Base-by-base conservation (phyloP, 2,113 vertebrate genomes). In the Lophotis ruficrista region DNA sequence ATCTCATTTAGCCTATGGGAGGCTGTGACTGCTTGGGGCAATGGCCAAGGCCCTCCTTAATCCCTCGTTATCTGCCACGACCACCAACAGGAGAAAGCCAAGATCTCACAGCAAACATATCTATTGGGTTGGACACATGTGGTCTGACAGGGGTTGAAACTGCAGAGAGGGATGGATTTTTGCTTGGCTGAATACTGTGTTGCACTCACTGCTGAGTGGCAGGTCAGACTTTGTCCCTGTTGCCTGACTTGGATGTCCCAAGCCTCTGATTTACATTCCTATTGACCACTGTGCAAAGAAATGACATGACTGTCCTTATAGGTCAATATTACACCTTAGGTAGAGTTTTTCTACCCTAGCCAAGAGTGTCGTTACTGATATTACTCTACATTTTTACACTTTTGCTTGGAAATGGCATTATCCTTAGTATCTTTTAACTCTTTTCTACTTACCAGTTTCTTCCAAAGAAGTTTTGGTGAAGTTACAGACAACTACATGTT, bases 151-250 rank as follows among this genome's bases (percentile, higher is more conserved):
- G 0, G 2, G 6, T 1, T 37, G 16, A 64, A 87, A 35, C 24
- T 51, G 66, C 21, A 61, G 45, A 22, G 33, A 30, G 5, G 33
- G 37, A 27, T 9, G 31, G 20, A 28, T 7, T 84, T 72, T 82
- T 68, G 20, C 18, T 33, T 72, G 18, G 7, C 48, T 62, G 27
- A 83, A n/a, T 28, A 45, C 31, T 80, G 19, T 43, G 7, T 17
- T 62, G 22, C 2, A 1, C n/a, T 77, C 0, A 0, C 28, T 84
- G 41, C 54, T 83, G 54, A 24, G 30, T 38, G 22, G 31, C 25
- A 76, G 71, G 75, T 54, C 38, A 76, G 47, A 50, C 28, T 15
- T 60, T 43, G 15, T 9, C 64, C 9, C 21, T 77, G 24, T 18
- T 73, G 38, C 33, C 38, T 47, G 54, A 33, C 14, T 61, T 18